These are phyloP conservation scores for Hydrolagus colliei DNA, from an alignment of 2,797 vertebrate genomes.

Conservation along the genomic window DNA sequence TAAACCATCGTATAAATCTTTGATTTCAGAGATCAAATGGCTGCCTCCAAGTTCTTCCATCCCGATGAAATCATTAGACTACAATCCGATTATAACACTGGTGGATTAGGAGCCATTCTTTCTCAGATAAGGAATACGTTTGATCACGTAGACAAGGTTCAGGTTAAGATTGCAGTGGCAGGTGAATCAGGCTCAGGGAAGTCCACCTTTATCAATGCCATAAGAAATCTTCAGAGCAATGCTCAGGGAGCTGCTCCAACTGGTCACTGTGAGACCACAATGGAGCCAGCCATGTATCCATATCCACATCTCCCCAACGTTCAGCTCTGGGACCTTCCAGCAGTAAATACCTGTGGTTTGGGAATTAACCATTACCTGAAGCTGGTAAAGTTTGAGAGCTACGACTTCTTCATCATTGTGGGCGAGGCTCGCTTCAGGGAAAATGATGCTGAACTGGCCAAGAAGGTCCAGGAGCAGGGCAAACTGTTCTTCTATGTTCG, in stretches of 20 bases:
- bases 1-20: no score
- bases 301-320: background rate
- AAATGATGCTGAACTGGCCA: background rate
- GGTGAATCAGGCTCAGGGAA: conserved; percentile 23
- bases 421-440: conserved; percentile 2
- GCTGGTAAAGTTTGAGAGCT: conserved; percentile 2
- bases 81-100: background rate
- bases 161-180: background rate
- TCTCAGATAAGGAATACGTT: background rate
- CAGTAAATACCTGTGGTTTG: background rate
- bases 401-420: conserved; percentile 25
- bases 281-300: background rate
- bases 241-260: conserved; percentile 6
- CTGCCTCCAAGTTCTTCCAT: background rate
- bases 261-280: background rate
- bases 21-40: background rate
- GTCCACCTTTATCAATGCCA: conserved; percentile 18
- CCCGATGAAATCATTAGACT: background rate
- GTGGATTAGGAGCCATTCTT: background rate
- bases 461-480: background rate
- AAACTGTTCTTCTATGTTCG: background rate
- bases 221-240: background rate
- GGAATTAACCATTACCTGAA: background rate
- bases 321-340: conserved; percentile 21
- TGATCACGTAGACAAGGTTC: background rate